Base-by-base conservation (phyloP, 2,113 vertebrate species). In the Mormoops blainvillei region DNA sequence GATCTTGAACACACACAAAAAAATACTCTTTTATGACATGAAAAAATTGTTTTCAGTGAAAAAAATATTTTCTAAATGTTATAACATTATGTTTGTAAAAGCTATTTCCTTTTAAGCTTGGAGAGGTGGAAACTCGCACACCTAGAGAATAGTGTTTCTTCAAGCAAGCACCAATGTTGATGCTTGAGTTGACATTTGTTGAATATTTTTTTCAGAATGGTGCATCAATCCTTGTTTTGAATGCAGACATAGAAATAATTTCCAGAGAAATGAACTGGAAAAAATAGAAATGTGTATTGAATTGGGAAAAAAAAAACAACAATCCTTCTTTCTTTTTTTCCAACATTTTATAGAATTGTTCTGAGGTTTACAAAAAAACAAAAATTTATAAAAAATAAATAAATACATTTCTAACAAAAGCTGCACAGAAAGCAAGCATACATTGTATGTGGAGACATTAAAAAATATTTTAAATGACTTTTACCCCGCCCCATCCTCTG, bases 291-390 rank as follows among this genome's bases (percentile, higher is more conserved):
- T 43, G 18, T n/a, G 15, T 20, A 65, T 31, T 54, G 54, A 92
- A 94, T 48, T 50, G 31, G 26, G 33, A 94, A 89, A 14, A 83
- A 95, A 89, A 14, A 78, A 92, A 94, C n/a, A n/a, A 68, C n/a
- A 56, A 76, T 81, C 2, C 33, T 90, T 73, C 67, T n/a, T 33
- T 70, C 50, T 84, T n/a, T 87, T 73, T n/a, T 24, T 12, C 31
- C 41, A 73, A 33, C 28, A 56, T 83, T 93, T 36, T 83, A 52
- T 22, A 94, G 28, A 89, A 90, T 56, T 95, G 28, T 73, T 81
- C 10, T 82, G 67, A 92, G 19, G 48, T 84, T 94, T 74, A 89
- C 36, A 61, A 45, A 61, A 45, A 45, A 13, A 1, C 45, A 77
- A 70, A 77, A 1, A 3, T 71, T 87, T 61, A 38, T 94, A 78